Percentiles rank a stretch among this genome's conserved stretches.
These are phyloP conservation scores for Oncorhynchus keta DNA, from an alignment of 2,113 vertebrate species.

Conservation along the genomic window DNA sequence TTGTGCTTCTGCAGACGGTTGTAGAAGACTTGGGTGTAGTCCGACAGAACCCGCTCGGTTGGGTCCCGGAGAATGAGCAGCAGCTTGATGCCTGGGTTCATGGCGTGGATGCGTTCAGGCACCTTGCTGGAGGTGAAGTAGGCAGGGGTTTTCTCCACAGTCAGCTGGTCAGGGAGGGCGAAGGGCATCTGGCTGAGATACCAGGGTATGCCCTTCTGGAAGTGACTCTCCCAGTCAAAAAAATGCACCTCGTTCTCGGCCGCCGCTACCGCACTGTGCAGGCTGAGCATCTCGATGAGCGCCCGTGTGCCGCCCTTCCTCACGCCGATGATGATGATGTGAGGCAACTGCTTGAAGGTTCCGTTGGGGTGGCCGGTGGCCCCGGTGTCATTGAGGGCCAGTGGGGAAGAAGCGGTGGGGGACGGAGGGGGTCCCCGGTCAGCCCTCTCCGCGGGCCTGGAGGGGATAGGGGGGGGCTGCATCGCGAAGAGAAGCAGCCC, in stretches of 20 bases:
- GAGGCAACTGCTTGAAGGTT: slow-evolving; percentile 81
- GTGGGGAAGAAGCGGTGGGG: slow-evolving; percentile 30
- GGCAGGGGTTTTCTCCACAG: slow-evolving; percentile 95
- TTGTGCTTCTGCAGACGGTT: slow-evolving; percentile 95
- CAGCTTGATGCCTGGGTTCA: slow-evolving; percentile 83
- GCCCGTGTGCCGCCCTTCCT: slow-evolving; percentile 95
- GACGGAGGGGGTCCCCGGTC: slow-evolving; percentile 28
- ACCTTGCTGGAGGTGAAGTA: slow-evolving; percentile 93
- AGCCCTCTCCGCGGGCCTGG: slow-evolving; percentile 57
- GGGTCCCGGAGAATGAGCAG: slow-evolving; percentile 95
- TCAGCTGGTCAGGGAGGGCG: slow-evolving; percentile 83
- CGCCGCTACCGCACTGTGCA: slow-evolving; percentile 85
- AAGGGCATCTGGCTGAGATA: slow-evolving; percentile 93
- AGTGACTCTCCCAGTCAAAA: slow-evolving; percentile 96
- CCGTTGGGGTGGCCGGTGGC: slow-evolving; percentile 71
- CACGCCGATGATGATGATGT: slow-evolving; percentile 93
- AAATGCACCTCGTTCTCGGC: slow-evolving; percentile 96
- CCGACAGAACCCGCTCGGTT: slow-evolving; percentile 90
- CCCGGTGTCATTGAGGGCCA: slow-evolving; percentile 40
- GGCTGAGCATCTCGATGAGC: slow-evolving; percentile 93
- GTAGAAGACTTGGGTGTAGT: slow-evolving; percentile 96
- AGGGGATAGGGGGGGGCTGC: slow-evolving; percentile 78
- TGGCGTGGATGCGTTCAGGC: slow-evolving; percentile 83
- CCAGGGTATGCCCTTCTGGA: slow-evolving; percentile 86
- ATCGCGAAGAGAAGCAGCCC: slow-evolving; percentile 82